Evolutionary conservation across 2,797 vertebrate genomes (phyloP), one percentile per base, ranked within the genome.

Genomic region (Phoxinus dragarum): DNA sequence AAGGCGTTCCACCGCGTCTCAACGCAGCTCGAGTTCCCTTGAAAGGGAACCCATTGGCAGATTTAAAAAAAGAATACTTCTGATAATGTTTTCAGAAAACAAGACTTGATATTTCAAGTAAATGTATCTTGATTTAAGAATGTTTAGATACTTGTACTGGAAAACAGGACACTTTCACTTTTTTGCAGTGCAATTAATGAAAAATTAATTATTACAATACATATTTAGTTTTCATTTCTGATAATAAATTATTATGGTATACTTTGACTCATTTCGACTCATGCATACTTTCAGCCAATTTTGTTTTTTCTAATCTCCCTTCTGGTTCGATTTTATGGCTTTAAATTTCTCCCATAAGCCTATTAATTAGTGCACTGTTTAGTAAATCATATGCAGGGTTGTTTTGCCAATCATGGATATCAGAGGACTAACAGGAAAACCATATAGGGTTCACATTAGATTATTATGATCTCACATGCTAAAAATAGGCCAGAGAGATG

Each of bases 331-430:
- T 44, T 61, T 61, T 36, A 21, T 61, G 52, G 12, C 52, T 72
- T 59, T 27, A 27, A 27, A 27, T 27, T 27, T 61, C 19, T 9
- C 52, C 38, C 27, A 56, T 42, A 44, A 12, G 10, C 36, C 38
- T 73, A 64, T 74, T 73, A 34, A 74, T 82, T 74, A 73, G 54
- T 9, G 27, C 16, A 44, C 5, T 16, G 27, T 81, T 72, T 34
- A 73, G 69, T 47, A 74, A 82, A 82, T 82, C 16, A 59, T 59
- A 7, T 12, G 38, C 38, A 44, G 27, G n/a, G 19, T 34, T 82
- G 40, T 59, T 82, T 73, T 72, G 66, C n/a, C 54, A 52, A 61
- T 27, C 19, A 17, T 56, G 34, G 61, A 38, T 61, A 8, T 47
- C 47, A 73, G 69, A 1, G 52, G 56, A 14, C 69, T n/a, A 54